Conservation (phyloP, 1,140 invertebrate genomes). For the Drepana arcuata region DNA sequence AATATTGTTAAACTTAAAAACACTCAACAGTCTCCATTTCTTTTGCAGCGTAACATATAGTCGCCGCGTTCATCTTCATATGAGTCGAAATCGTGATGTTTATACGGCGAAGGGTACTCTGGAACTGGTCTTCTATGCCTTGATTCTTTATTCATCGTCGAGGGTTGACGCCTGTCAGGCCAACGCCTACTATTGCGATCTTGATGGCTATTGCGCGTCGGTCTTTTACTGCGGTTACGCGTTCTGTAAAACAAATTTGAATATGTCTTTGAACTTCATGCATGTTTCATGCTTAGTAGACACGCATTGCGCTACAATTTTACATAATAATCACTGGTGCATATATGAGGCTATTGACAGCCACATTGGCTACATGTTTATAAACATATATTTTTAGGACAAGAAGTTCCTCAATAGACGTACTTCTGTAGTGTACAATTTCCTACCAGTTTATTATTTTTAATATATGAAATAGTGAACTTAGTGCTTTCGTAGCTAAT, state of each 20-base stretch:
- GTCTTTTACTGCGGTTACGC: conserved; percentile 29
- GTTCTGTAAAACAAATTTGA: conserved; percentile 17
- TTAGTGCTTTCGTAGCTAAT: too few species aligned
- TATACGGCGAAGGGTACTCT: conserved; percentile 16
- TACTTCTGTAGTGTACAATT: too few species aligned
- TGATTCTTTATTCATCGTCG: conserved; percentile 6
- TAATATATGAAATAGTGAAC: too few species aligned
- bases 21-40: conserved; percentile 40
- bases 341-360: neutral
- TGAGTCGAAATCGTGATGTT: conserved; percentile 25
- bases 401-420: too few species aligned
- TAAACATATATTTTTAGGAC: too few species aligned
- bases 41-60: conserved; percentile 33
- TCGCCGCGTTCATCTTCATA: conserved; percentile 36
- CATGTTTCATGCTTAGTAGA: conserved; percentile 6
- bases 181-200: conserved; percentile 29
- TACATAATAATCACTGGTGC: neutral
- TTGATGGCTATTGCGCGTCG: conserved; percentile 29
- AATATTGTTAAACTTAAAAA: too few species aligned
- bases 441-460: too few species aligned
- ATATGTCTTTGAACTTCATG: conserved; percentile 22
- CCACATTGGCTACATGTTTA: too few species aligned
- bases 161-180: conserved; percentile 12
- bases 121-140: conserved; percentile 11
- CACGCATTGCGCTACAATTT: conserved; percentile 6